A percentile compares a stretch with the other conserved stretches of the same genome.
phyloP scores from a whole-genome alignment of 2,888 invertebrate genomes.

The Chrysolina oricalcia region DNA sequence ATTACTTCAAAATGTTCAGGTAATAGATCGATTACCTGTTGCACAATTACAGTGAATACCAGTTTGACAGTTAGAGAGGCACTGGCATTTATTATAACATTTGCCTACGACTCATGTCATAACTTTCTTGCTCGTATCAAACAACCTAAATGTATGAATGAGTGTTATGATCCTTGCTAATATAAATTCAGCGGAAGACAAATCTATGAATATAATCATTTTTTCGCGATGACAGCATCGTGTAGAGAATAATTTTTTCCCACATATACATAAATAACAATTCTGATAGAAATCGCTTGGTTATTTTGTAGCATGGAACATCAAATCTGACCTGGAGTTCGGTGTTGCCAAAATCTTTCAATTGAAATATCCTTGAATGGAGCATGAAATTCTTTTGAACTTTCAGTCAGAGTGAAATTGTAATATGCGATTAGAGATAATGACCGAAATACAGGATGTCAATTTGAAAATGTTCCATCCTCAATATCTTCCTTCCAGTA shows the following conservation, averaged over 20 bases:
- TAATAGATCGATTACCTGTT: no score
- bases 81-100: no score
- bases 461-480: no score
- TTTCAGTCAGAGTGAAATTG: no score
- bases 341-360: not conserved
- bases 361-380: not conserved
- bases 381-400: no score
- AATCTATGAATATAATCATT: not conserved
- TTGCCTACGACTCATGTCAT: no score
- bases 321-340: constrained; percentile 22
- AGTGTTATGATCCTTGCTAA: not conserved
- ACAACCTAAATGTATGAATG: not conserved
- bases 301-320: constrained; percentile 56
- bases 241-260: constrained; percentile 41
- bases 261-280: constrained; percentile 54
- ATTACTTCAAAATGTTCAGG: no score
- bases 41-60: no score
- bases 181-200: not conserved
- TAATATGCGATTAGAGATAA: not conserved
- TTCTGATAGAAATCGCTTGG: constrained; percentile 46
- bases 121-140: no score
- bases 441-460: no score
- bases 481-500: no score
- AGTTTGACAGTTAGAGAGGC: no score
- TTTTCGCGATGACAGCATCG: constrained; percentile 16